Conservation (phyloP, 2,797 vertebrate genomes). For the Pseudomugil gertrudae region DNA sequence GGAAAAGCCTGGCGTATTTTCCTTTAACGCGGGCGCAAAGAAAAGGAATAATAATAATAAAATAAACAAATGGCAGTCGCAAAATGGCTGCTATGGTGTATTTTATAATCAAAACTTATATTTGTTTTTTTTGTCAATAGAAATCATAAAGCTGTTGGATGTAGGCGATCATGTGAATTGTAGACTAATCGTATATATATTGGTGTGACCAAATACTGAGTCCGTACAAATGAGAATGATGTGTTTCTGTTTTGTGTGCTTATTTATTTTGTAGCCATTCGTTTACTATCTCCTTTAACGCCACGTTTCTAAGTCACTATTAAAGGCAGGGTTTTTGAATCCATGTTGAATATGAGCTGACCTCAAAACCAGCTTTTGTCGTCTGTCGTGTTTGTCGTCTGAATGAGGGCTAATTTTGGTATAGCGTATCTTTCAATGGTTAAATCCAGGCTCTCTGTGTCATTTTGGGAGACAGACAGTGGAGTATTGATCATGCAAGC, state of each 20-base stretch:
- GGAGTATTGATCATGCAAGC: constrained; percentile 53
- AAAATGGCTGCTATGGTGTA: constrained; percentile 58
- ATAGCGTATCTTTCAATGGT: constrained; percentile 38
- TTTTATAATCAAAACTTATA: constrained; percentile 74
- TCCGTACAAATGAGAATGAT: constrained; percentile 64
- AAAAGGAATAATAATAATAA: not conserved
- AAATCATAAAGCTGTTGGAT: constrained; percentile 46
- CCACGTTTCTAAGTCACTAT: constrained; percentile 51
- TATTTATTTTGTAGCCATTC: constrained; percentile 81
- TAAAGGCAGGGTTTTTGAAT: constrained; percentile 38
- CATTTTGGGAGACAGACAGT: constrained; percentile 51
- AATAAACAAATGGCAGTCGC: constrained; percentile 38
- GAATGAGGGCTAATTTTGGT: constrained; percentile 50
- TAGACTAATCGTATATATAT: constrained; percentile 56
- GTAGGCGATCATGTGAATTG: constrained; percentile 42
- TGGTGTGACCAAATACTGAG: constrained; percentile 78
- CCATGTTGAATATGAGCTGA: constrained; percentile 40
- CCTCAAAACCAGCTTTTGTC: constrained; percentile 42
- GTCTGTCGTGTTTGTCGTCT: constrained; percentile 29
- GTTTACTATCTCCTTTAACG: constrained; percentile 63
- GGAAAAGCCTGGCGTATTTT: constrained; percentile 50
- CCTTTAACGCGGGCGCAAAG: constrained; percentile 26
- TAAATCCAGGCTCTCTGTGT: constrained; percentile 31
- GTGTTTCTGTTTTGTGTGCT: constrained; percentile 69
- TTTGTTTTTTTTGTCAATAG: constrained; percentile 45